These are phyloP conservation scores for Delia radicum DNA, from an alignment of 1,140 invertebrate species.

Conservation along the genomic window DNA sequence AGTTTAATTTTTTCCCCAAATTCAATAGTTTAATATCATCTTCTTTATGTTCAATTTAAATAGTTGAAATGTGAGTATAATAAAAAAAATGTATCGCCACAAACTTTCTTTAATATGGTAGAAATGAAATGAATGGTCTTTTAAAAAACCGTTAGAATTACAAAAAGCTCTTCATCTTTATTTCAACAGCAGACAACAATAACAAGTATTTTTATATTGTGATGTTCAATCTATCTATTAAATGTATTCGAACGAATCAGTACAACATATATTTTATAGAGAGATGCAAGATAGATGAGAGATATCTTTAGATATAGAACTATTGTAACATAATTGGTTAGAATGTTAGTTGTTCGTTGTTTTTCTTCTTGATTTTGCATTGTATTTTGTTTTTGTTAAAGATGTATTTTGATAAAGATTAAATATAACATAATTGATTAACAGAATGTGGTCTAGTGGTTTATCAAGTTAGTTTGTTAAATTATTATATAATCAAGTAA, in stretches of 20 bases:
- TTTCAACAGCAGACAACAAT: neutral
- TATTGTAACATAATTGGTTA: neutral
- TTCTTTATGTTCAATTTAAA: neutral
- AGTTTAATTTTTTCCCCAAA: neutral
- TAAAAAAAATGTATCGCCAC: neutral
- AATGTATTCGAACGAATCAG: neutral
- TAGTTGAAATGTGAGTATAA: neutral
- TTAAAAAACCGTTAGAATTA: neutral
- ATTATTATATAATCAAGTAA: neutral
- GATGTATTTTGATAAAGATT: neutral
- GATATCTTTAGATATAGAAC: neutral
- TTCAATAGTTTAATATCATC: neutral
- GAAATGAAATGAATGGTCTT: neutral
- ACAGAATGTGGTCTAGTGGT: neutral
- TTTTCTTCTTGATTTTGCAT: neutral
- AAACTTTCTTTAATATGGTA: neutral
- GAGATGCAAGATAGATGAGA: neutral
- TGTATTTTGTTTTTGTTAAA: neutral
- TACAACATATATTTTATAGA: neutral
- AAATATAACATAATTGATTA: neutral
- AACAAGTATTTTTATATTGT: neutral
- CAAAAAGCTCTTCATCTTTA: neutral
- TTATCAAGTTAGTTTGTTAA: neutral
- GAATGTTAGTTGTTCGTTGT: neutral
- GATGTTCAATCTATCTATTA: neutral